These are phyloP conservation scores for Crossocerus cetratus DNA, from an alignment of 2,888 invertebrate genomes.

Conservation along the genomic window DNA sequence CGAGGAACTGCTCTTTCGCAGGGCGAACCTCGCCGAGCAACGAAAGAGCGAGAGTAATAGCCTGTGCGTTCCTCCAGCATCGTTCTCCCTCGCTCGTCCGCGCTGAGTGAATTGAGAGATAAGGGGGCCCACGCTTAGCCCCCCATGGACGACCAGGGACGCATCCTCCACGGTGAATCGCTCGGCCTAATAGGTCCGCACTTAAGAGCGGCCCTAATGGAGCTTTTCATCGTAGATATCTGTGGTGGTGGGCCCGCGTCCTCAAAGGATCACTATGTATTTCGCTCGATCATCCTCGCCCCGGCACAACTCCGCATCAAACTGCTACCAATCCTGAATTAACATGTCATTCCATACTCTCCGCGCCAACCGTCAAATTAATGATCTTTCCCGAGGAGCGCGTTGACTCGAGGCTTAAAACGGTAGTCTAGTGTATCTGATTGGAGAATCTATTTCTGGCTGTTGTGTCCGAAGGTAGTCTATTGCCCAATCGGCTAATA, in stretches of 20 bases:
- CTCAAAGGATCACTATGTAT: not conserved
- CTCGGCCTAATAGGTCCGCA: slow-evolving; percentile 14
- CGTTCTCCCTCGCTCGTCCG: slow-evolving; percentile 49
- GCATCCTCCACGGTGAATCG: slow-evolving; percentile 42
- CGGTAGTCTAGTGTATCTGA: too few species aligned
- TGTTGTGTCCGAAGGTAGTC: slow-evolving; percentile 53
- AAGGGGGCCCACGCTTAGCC: slow-evolving; percentile 68
- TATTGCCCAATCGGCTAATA: slow-evolving; percentile 69
- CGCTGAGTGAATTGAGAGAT: slow-evolving; percentile 74
- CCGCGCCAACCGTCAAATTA: slow-evolving; percentile 21
- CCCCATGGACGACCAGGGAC: slow-evolving; percentile 59
- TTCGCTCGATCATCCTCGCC: not conserved
- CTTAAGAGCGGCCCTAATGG: slow-evolving; percentile 37
- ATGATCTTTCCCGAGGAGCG: not conserved
- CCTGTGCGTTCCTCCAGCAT: not conserved
- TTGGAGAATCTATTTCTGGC: not conserved
- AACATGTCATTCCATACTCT: slow-evolving; percentile 2
- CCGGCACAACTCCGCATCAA: not conserved
- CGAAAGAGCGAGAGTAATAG: slow-evolving; percentile 22
- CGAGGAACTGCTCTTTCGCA: slow-evolving; percentile 27
- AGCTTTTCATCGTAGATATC: slow-evolving; percentile 3
- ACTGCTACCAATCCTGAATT: not conserved
- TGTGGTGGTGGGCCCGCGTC: slow-evolving; percentile 6
- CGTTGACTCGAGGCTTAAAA: not conserved
- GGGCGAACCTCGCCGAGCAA: slow-evolving; percentile 14